phyloP scores from a whole-genome alignment of 1,140 invertebrate species.

The Anthonomus grandis region DNA sequence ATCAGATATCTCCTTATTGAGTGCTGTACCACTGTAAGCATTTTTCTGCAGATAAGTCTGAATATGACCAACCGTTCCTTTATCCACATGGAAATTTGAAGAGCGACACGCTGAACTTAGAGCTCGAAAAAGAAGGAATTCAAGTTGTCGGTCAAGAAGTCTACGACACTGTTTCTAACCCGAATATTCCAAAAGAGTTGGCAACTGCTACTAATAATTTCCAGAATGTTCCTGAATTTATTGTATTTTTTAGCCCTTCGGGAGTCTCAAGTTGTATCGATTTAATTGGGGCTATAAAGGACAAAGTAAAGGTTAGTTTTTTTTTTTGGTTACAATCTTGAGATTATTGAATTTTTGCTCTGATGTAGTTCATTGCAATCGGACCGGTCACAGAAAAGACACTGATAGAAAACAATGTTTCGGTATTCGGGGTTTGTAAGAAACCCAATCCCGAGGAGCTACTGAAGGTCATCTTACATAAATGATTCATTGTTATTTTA shows the following conservation, averaged over 20 bases:
- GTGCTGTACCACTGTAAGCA: too few relatives aligned
- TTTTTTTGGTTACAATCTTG: too few relatives aligned
- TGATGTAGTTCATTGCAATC: constrained; percentile 50
- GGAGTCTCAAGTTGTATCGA: constrained; percentile 38
- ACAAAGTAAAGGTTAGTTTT: too few relatives aligned
- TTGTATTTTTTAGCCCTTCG: constrained; percentile 54
- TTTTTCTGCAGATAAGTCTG: constrained; percentile 28
- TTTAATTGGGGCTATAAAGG: too few relatives aligned
- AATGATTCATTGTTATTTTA: too few relatives aligned
- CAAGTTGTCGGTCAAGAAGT: constrained; percentile 42
- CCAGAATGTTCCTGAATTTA: constrained; percentile 40
- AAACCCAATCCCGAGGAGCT: constrained; percentile 46
- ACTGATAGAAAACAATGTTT: constrained; percentile 42
- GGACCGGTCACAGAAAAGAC: constrained; percentile 50
- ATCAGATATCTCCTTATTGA: background rate
- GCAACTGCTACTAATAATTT: constrained; percentile 35
- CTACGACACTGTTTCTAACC: constrained; percentile 47
- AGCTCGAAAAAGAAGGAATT: constrained; percentile 41
- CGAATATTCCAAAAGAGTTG: constrained; percentile 43
- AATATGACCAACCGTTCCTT: constrained; percentile 46
- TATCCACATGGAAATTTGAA: constrained; percentile 52
- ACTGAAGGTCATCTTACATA: constrained; percentile 29
- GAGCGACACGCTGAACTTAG: constrained; percentile 45
- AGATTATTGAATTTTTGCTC: too few relatives aligned
- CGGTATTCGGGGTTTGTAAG: constrained; percentile 40